Evolutionary conservation across 2,888 invertebrate genomes (phyloP).

Genomic region (Papilio elwesi): DNA sequence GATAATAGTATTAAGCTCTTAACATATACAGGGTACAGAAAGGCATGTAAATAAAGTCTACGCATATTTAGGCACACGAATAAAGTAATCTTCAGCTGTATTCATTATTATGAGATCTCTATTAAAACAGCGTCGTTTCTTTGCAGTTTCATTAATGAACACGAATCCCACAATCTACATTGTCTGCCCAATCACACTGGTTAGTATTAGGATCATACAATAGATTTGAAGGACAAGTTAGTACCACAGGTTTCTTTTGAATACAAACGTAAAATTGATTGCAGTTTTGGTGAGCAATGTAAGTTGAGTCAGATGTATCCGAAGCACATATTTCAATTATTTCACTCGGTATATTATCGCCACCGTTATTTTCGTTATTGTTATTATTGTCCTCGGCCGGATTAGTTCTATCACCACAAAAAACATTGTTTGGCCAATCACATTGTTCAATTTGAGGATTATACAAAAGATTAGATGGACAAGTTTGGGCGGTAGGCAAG

Average conservation of each 20-base stretch:
- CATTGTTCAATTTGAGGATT: conserved; percentile 51
- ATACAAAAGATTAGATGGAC: conserved; percentile 48
- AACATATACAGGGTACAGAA: not conserved
- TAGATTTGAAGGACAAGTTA: conserved; percentile 50
- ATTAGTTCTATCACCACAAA: conserved; percentile 44
- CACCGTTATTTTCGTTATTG: conserved; percentile 19
- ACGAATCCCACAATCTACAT: conserved; percentile 58
- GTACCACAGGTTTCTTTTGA: conserved; percentile 45
- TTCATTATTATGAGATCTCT: conserved; percentile 17
- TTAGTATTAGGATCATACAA: conserved; percentile 52
- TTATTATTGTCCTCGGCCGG: conserved; percentile 28
- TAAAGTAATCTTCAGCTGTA: not conserved
- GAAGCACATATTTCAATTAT: conserved; percentile 48
- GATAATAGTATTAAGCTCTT: not conserved
- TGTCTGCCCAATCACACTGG: conserved; percentile 56
- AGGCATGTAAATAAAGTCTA: too few species aligned
- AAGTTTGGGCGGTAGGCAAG: conserved; percentile 46
- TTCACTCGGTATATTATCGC: conserved; percentile 31
- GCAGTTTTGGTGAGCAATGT: conserved; percentile 56
- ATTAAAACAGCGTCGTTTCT: conserved; percentile 14
- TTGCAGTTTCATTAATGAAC: conserved; percentile 40
- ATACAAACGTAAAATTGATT: conserved; percentile 57
- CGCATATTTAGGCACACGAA: not conserved
- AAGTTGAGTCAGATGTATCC: conserved; percentile 49
- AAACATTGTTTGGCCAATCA: conserved; percentile 54